Percentiles rank a stretch among this genome's conserved stretches.
phyloP scores from a whole-genome alignment of 2,888 invertebrate species.

The Ectemnius continuus region DNA sequence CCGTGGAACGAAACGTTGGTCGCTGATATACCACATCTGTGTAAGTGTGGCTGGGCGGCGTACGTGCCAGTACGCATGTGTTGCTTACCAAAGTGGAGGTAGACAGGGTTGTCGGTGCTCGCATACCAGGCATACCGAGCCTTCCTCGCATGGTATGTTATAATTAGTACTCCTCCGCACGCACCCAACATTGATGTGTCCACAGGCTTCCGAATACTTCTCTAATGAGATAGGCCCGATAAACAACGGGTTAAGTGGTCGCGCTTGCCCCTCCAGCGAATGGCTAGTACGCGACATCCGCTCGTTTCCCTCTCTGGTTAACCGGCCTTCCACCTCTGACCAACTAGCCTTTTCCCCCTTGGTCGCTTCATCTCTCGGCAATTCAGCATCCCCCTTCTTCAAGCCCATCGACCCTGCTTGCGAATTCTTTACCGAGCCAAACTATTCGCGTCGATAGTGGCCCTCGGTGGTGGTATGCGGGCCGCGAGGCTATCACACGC shows the following conservation, averaged over 20 bases:
- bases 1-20: background rate
- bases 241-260: conserved; percentile 59
- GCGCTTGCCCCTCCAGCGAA: background rate
- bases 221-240: conserved; percentile 61
- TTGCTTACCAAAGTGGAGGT: conserved; percentile 10
- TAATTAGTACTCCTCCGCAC: conserved; percentile 65
- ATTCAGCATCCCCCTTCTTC: too few relatives aligned
- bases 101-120: conserved; percentile 32
- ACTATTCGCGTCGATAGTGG: background rate
- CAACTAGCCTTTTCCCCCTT: background rate
- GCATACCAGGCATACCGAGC: conserved; percentile 62
- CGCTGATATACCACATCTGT: background rate
- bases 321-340: background rate
- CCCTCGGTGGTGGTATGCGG: background rate
- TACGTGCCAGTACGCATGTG: conserved; percentile 1
- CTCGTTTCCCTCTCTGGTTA: background rate
- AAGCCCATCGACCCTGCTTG: background rate
- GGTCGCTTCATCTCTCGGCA: too few relatives aligned
- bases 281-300: background rate
- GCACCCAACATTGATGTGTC: conserved; percentile 64
- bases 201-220: conserved; percentile 62
- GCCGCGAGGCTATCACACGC: too few relatives aligned
- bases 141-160: conserved; percentile 68
- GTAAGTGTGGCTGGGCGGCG: conserved; percentile 11
- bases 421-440: background rate